phyloP scores from a whole-genome alignment of 2,888 invertebrate genomes.

The Acronicta alni region DNA sequence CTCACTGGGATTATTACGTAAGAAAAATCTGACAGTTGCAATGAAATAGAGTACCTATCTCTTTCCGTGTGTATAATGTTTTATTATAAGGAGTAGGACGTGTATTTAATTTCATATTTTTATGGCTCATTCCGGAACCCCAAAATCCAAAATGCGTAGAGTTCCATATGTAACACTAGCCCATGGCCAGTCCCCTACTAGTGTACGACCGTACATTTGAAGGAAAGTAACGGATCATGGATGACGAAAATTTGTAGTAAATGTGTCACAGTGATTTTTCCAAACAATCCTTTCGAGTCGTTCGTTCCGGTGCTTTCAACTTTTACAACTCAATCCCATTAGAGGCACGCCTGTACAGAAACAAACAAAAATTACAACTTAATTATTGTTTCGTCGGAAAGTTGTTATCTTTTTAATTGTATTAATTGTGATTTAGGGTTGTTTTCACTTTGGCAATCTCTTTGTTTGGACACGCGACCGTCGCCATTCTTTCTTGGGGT shows the following conservation, averaged over 20 bases:
- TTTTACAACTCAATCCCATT: slow-evolving; percentile 59
- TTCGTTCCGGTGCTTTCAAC: slow-evolving; percentile 30
- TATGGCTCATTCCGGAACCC: no score
- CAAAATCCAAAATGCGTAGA: no score
- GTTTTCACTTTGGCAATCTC: slow-evolving; percentile 60
- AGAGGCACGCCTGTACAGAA: slow-evolving; percentile 60
- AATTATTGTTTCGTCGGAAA: slow-evolving; percentile 67
- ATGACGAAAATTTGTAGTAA: not conserved
- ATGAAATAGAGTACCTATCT: no score
- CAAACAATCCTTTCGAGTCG: slow-evolving; percentile 31
- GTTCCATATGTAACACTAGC: no score
- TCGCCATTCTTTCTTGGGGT: slow-evolving; percentile 21
- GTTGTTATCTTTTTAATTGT: slow-evolving; percentile 76
- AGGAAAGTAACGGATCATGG: not conserved
- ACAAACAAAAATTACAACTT: slow-evolving; percentile 77
- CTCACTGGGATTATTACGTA: no score
- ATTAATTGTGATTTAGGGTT: slow-evolving; percentile 75
- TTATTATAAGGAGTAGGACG: no score
- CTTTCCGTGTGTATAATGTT: no score
- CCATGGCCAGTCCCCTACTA: no score
- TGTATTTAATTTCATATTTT: no score
- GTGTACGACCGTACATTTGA: not conserved
- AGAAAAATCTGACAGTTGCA: no score
- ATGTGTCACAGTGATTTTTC: slow-evolving; percentile 24
- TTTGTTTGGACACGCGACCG: slow-evolving; percentile 55